Base-by-base conservation (phyloP, 1,140 invertebrate species). In the Orius laevigatus region DNA sequence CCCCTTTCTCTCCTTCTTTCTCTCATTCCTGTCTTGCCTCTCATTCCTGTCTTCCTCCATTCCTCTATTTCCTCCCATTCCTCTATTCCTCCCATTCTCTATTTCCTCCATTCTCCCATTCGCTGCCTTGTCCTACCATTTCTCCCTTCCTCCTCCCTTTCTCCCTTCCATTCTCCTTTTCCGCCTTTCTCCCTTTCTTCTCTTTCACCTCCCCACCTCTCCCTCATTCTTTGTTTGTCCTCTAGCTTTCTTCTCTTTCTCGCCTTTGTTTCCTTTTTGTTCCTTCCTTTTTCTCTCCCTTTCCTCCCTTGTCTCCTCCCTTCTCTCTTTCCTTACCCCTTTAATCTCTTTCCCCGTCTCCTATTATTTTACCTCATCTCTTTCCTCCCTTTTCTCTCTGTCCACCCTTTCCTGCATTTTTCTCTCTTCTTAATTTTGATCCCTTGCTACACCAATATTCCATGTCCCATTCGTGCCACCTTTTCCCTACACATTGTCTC, bases 341-440 rank as follows among this genome's bases (percentile, higher is more conserved):
- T 46, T 33, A 33, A 25, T 46, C 44, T 46, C 44, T 46, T 33
- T 46, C 44, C 35, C 44, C 35, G 25, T 46, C 44, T 46, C 44
- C 35, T 33, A 33, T 33, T 35, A 25, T 35, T 33, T 46, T 33
- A 33, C 44, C 35, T 33, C 35, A 25, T 46, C 44, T 46, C 44
- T 46, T 33, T 46, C 44, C 35, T 33, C 35, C 44, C 35, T 33
- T 46, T 33, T 46, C 44, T 46, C 44, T 46, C 44, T 46, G 25
- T 46, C 44, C 35, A 25, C 35, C 44, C 35, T 33, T 46, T 33
- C 35, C 44, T 46, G 25, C 35, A 25, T 46, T 33, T 46, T 33
- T 46, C 44, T 46, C 44, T 46, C 44, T 46, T 33, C 35, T 33
- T 46, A 25, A 33, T 33, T 46, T 33, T 46, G 25, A 33, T 33